Percentiles rank a stretch among this genome's conserved stretches.
These are phyloP conservation scores for Aurelia coerulea DNA, from an alignment of 30 jellyfish, hydroid and myxozoan species.

Conservation along the genomic window DNA sequence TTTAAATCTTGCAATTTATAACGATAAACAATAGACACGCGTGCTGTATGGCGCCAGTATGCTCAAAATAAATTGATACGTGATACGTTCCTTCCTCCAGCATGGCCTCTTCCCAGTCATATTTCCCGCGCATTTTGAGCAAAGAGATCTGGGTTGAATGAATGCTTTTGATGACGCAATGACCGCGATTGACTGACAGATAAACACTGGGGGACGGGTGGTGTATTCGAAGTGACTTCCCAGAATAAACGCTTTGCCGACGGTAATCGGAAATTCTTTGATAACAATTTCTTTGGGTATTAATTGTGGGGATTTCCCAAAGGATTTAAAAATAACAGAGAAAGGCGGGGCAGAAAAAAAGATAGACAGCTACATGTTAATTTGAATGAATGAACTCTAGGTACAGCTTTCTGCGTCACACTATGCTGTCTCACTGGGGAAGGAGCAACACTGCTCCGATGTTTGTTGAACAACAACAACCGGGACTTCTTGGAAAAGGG, in stretches of 20 bases:
- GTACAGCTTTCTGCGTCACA: too few species aligned
- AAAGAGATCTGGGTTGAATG: slow-evolving; percentile 43
- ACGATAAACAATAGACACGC: slow-evolving; percentile 58
- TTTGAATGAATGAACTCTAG: too few species aligned
- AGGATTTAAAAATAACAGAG: not conserved
- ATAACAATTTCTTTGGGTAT: not conserved
- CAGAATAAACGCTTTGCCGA: not conserved
- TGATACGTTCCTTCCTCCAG: not conserved
- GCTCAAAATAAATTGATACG: not conserved
- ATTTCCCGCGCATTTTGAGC: slow-evolving; percentile 54
- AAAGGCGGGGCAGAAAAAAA: too few species aligned
- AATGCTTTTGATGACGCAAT: not conserved
- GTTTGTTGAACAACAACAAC: too few species aligned
- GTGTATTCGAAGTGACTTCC: slow-evolving; percentile 5
- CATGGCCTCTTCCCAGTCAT: slow-evolving; percentile 14
- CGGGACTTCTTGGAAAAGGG: too few species aligned
- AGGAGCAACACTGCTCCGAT: too few species aligned
- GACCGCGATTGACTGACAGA: slow-evolving; percentile 11
- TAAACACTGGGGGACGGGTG: slow-evolving; percentile 21
- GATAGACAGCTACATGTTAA: too few species aligned
- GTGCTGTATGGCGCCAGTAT: slow-evolving; percentile 70
- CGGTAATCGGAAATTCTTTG: slow-evolving; percentile 19
- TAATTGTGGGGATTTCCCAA: not conserved
- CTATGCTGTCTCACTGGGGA: too few species aligned
- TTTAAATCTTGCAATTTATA: slow-evolving; percentile 6